Evolutionary conservation across 2,797 vertebrate species (phyloP), one percentile per base, ranked within the genome.

Genomic region (Protonibea diacanthus): DNA sequence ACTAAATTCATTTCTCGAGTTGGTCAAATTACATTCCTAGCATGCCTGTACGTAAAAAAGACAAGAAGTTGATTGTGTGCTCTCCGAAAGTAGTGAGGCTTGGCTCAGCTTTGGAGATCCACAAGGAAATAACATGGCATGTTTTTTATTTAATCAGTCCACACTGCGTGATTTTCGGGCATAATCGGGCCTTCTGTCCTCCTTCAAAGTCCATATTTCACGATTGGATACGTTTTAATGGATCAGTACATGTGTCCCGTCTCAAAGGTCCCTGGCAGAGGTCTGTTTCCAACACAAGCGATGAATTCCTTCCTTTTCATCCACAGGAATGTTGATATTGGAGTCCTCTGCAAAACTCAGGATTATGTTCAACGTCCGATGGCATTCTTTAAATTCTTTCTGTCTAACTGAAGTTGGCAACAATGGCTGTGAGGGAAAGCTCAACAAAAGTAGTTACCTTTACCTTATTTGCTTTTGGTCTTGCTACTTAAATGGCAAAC

Each of bases 141-240:
- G 29, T 69, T 82, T 71, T 38, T 52, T 40, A 52, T 74, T 61
- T 15, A 79, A 79, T 81, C 48, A 52, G 40, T 67, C 71, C 58
- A 63, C 72, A 60, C 72, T 18, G 61, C 7, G 4, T 80, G 52
- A 74, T 33, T 56, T 77, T 58, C 0, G 2, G 20, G 9, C 5
- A n/a, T 23, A 57, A 18, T 33, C 65, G 48, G 20, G 57, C 65
- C 47, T 62, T 52, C 42, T 71, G 56, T 51, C 11, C 27, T 53
- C 47, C 12, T 76, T 62, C 3, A 1, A 70, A 60, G 57, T 65
- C 33, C 61, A 73, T n/a, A 61, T 73, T 61, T 60, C 40, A 49
- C 33, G 56, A 71, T 33, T 49, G 23, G n/a, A 80, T 23, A 21
- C 6, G 17, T n/a, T 52, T 33, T 61, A 49, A 44, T 63, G 12